Evolutionary conservation across 2,113 vertebrate species (phyloP).

Genomic region (Cottus gobio): DNA sequence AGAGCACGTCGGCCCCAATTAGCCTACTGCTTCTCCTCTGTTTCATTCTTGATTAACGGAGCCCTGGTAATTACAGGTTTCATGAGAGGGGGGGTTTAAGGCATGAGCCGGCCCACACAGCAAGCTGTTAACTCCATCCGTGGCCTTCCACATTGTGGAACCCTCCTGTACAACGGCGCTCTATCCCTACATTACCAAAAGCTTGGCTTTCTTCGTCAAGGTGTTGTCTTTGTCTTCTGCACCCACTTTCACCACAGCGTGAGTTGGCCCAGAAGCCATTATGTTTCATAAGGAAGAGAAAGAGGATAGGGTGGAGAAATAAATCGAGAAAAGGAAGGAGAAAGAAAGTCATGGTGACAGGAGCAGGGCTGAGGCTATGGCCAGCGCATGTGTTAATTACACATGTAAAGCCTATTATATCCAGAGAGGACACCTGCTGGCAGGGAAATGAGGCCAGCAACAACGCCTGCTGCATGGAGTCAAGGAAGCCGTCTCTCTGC

Average conservation of each 20-base stretch:
- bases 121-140: slow-evolving; percentile 74
- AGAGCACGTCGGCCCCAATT: slow-evolving; percentile 86
- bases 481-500: slow-evolving; percentile 81
- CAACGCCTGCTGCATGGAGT: slow-evolving; percentile 82
- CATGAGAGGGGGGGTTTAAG: slow-evolving; percentile 67
- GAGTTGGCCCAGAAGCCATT: slow-evolving; percentile 54
- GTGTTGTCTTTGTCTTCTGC: slow-evolving; percentile 78
- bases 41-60: slow-evolving; percentile 88
- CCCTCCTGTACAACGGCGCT: slow-evolving; percentile 33
- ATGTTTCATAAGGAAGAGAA: slow-evolving; percentile 56
- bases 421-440: slow-evolving; percentile 94
- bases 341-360: slow-evolving; percentile 61
- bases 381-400: slow-evolving; percentile 93
- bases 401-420: slow-evolving; percentile 93
- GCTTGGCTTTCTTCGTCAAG: slow-evolving; percentile 51
- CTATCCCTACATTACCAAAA: slow-evolving; percentile 13
- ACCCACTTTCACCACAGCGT: slow-evolving; percentile 75
- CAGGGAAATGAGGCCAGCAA: slow-evolving; percentile 91
- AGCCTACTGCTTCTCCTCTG: slow-evolving; percentile 82
- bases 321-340: slow-evolving; percentile 51
- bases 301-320: slow-evolving; percentile 45
- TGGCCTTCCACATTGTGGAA: slow-evolving; percentile 37
- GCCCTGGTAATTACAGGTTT: slow-evolving; percentile 85
- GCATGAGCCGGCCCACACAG: slow-evolving; percentile 73
- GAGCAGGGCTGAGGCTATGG: slow-evolving; percentile 53